These are phyloP conservation scores for Pelochelys cantorii DNA, from an alignment of 2,797 vertebrate genomes.

Conservation along the genomic window DNA sequence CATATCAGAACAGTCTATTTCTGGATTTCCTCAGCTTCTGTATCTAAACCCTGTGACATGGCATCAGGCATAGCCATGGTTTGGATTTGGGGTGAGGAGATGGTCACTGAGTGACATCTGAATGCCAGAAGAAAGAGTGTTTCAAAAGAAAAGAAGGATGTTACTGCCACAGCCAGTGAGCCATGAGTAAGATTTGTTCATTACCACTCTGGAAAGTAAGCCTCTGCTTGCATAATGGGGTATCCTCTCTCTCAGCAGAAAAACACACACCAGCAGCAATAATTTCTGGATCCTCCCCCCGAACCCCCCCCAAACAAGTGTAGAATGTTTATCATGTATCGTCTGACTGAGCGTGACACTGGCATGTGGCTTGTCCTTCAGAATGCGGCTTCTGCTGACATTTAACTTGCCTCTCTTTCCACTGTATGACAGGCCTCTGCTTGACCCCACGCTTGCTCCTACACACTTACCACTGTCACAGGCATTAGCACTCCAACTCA, in stretches of 20 bases:
- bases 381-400: not conserved
- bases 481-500: not conserved
- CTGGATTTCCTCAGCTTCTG: not conserved
- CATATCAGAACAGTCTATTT: not conserved
- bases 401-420: not conserved
- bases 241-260: not conserved
- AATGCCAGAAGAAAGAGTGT: not conserved
- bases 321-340: fast-evolving
- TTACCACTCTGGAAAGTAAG: not conserved
- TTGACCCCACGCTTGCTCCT: not conserved
- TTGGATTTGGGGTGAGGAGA: not conserved
- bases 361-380: not conserved
- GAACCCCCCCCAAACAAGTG: not conserved
- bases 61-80: not conserved
- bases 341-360: not conserved
- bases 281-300: not conserved
- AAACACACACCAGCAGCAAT: fast-evolving
- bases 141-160: not conserved
- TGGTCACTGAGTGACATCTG: not conserved
- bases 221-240: not conserved
- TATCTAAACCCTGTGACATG: not conserved
- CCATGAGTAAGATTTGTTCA: not conserved
- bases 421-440: not conserved
- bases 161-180: not conserved
- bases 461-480: not conserved